Percentiles rank a stretch among this genome's conserved stretches.
phyloP scores from a whole-genome alignment of 2,888 invertebrate species.

The Glaucopsyche alexis region DNA sequence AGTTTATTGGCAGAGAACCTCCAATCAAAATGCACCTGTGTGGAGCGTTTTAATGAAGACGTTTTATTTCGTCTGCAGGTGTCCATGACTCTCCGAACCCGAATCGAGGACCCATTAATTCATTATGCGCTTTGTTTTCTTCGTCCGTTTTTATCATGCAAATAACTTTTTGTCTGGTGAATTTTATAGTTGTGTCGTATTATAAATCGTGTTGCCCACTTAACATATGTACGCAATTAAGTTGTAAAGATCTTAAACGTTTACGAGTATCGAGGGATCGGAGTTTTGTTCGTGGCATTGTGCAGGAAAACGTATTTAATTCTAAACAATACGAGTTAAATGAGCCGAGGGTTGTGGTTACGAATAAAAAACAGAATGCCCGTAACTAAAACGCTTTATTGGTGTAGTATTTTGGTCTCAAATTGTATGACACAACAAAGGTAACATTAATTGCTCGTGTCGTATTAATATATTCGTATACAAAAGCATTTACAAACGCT shows the following conservation, averaged over 20 bases:
- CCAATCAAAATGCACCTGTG: conserved; percentile 68
- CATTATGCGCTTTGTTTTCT: conserved; percentile 77
- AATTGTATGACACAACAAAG: conserved; percentile 31
- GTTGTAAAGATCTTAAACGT: conserved; percentile 67
- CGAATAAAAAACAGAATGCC: conserved; percentile 23
- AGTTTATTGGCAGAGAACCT: conserved; percentile 46
- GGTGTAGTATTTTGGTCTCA: conserved; percentile 29
- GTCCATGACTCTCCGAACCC: conserved; percentile 53
- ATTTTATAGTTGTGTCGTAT: conserved; percentile 70
- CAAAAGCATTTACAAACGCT: background rate
- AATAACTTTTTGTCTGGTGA: conserved; percentile 63
- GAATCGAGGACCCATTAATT: conserved; percentile 67
- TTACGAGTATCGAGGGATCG: conserved; percentile 58
- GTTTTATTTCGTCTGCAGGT: conserved; percentile 69
- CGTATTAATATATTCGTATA: conserved; percentile 8
- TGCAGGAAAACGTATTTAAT: conserved; percentile 52
- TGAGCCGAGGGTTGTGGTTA: conserved; percentile 36
- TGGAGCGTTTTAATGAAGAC: conserved; percentile 73
- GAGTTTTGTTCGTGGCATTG: conserved; percentile 45
- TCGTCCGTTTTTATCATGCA: conserved; percentile 63
- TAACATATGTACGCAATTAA: conserved; percentile 78
- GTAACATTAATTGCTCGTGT: conserved; percentile 20
- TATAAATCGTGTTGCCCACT: conserved; percentile 69
- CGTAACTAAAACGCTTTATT: conserved; percentile 14
- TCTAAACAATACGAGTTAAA: conserved; percentile 53